Base-by-base conservation (phyloP, 2,888 invertebrate genomes). In the Xylota sylvarum region DNA sequence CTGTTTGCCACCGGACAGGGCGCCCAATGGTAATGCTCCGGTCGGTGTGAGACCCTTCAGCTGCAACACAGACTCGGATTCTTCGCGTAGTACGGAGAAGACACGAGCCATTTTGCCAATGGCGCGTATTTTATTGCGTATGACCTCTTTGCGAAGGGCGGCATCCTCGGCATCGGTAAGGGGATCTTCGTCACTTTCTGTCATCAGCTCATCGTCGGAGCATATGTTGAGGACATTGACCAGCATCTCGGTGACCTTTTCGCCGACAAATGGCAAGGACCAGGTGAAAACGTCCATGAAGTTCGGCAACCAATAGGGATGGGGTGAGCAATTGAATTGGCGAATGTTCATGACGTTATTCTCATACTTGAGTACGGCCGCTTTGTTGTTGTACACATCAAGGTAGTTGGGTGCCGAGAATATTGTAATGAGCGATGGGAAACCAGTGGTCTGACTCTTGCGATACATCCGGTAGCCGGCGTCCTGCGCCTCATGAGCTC, bases 211-310 rank as follows among this genome's bases (percentile, higher is more conserved):
- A 94, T 99, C 99, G 94, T 99, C 99, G 90, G 99, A 99, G 94
- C 99, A 99, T 93, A 99, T 99, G 94, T 98, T 99, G 93, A 99
- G 95, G 89, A 99, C 98, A 94, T 99, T 99, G 90, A 99, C 99
- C 93, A 99, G 95, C 99, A 99, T 99, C 94, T 99, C 99, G 91
- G 99, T 99, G 89, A 99, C 99, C 79, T 96, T 99, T 93, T 99
- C 99, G 89, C 99, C 99, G 88, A 99, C 99, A 94, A 99, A 99
- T 89, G 99, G 99, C 93, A 99, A 94, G 89, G 99, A 99, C 99
- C 99, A 99, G 91, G 99, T 99, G 94, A 99, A 99, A 87, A 99
- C 99, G 94, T 99, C 99, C 99, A 99, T 99, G 94, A 99, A 99
- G 93, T 99, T 99, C 90, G 99, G 99, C 94, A 99, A 94, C 99